These are phyloP conservation scores for Rhinogobius similis DNA, from an alignment of 2,113 vertebrate species.

Conservation along the genomic window DNA sequence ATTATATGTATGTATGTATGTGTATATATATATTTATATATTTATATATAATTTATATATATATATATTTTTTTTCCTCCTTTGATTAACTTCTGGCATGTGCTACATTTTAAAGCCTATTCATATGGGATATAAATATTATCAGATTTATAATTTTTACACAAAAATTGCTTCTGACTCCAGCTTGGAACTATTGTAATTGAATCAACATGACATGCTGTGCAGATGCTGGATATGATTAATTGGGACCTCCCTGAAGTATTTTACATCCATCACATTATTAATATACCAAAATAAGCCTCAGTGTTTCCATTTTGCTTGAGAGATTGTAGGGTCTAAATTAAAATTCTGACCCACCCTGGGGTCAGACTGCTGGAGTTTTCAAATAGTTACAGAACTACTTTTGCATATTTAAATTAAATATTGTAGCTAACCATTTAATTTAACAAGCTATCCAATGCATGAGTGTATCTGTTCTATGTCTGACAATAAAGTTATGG, in stretches of 20 bases:
- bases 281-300: conserved; percentile 2
- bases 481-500: not conserved
- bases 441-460: too few relatives aligned
- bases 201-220: not conserved
- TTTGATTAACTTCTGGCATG: not conserved
- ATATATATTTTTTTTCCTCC: not conserved
- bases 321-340: not conserved
- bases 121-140: not conserved
- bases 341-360: too few relatives aligned
- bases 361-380: not conserved
- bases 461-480: not conserved
- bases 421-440: not conserved
- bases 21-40: not conserved
- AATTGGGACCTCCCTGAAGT: conserved; percentile 9
- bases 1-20: not conserved
- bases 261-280: not conserved
- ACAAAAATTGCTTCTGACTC: not conserved
- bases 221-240: conserved; percentile 6
- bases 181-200: conserved; percentile 9
- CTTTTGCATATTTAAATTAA: not conserved
- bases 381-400: not conserved
- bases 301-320: not conserved
- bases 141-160: conserved; percentile 7
- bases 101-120: not conserved
- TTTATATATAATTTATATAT: not conserved